A percentile compares a stretch with the other conserved stretches of the same genome.
These are phyloP conservation scores for Burhinus bistriatus DNA, from an alignment of 2,113 vertebrate genomes.

Conservation along the genomic window DNA sequence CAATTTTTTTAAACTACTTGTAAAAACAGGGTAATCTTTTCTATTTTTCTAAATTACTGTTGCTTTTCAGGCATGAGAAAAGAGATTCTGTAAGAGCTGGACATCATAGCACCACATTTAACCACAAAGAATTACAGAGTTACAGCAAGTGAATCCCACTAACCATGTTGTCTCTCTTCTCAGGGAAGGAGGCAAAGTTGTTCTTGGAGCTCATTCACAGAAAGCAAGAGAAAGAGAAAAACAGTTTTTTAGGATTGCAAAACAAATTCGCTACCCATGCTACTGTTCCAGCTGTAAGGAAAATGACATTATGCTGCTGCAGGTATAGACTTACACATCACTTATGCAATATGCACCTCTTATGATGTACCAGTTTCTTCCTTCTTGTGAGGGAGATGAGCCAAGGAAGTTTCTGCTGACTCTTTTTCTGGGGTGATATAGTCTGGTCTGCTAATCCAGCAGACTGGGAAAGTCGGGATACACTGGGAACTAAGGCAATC, in stretches of 20 bases:
- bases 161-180: neutral
- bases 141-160: neutral
- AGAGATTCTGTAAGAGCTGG: neutral
- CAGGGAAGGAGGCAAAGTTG: neutral
- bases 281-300: accelerated
- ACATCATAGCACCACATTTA: neutral
- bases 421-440: neutral
- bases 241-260: neutral
- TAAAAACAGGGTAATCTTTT: neutral
- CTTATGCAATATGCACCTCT: neutral
- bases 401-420: neutral
- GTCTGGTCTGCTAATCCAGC: neutral
- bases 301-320: conserved; percentile 69
- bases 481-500: neutral
- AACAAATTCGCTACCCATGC: neutral
- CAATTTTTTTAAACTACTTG: neutral
- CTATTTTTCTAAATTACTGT: neutral
- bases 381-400: neutral
- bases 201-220: conserved; percentile 67
- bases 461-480: neutral
- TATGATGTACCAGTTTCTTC: neutral
- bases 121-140: neutral
- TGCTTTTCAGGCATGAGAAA: neutral
- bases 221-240: neutral
- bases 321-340: conserved; percentile 40